Evolutionary conservation across 1,140 invertebrate genomes (phyloP).

Genomic region (Drosophila nebulosa): DNA sequence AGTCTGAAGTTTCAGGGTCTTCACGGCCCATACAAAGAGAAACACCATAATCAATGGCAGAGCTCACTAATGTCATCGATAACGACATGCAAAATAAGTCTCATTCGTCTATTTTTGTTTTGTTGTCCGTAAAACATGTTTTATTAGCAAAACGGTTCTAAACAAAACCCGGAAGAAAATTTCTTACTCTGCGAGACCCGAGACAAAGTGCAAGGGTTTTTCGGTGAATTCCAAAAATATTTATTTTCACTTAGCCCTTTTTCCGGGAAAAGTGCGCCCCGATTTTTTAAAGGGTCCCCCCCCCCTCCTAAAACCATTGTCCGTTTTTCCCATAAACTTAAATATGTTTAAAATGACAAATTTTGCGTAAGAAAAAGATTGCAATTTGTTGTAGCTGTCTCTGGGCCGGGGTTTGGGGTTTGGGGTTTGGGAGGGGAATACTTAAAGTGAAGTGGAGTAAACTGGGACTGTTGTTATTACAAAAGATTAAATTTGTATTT

Average conservation of each 20-base stretch:
- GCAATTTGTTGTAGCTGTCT: not conserved
- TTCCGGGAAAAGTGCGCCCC: too few species aligned
- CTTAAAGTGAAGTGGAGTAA: not conserved
- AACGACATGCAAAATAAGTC: slow-evolving; percentile 54
- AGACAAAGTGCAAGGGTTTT: too few species aligned
- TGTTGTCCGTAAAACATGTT: slow-evolving; percentile 36
- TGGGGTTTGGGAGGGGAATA: too few species aligned
- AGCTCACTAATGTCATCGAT: slow-evolving; percentile 37
- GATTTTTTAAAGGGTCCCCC: too few species aligned
- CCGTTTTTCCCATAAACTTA: slow-evolving; percentile 5
- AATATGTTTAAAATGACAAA: slow-evolving; percentile 39
- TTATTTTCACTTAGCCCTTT: slow-evolving; percentile 40
- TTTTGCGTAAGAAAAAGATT: slow-evolving; percentile 32
- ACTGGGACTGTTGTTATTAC: slow-evolving; percentile 14
- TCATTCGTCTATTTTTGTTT: slow-evolving; percentile 15
- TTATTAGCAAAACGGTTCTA: slow-evolving; percentile 26
- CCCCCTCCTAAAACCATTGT: too few species aligned
- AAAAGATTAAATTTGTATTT: not conserved
- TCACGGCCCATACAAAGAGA: slow-evolving; percentile 55
- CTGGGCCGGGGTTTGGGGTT: too few species aligned
- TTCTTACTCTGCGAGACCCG: too few species aligned
- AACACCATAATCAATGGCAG: slow-evolving; percentile 28
- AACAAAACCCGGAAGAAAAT: slow-evolving; percentile 59
- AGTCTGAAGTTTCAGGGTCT: slow-evolving; percentile 67
- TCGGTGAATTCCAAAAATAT: slow-evolving; percentile 18